Evolutionary conservation across 2,113 vertebrate genomes (phyloP).

Genomic region (Emydocephalus ijimae): DNA sequence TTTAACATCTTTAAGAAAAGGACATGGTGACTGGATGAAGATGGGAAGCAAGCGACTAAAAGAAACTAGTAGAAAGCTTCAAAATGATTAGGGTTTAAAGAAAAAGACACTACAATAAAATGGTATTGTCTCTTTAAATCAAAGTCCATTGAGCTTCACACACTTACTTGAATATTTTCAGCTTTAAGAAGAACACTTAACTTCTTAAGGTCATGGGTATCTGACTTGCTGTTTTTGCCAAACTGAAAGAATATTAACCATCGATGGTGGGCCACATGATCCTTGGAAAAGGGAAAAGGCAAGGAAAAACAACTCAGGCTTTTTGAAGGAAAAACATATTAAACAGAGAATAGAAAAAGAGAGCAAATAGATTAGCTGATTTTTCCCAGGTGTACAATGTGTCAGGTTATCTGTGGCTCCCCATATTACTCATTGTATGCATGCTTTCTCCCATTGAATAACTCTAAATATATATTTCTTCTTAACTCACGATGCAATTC

Average conservation of each 20-base stretch:
- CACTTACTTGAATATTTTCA: conserved; percentile 88
- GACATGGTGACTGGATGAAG: not conserved
- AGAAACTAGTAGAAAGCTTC: not conserved
- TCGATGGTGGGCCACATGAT: conserved; percentile 84
- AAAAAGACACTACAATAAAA: not conserved
- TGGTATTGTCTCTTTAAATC: not conserved
- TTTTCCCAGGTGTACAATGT: not conserved
- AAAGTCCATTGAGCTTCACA: not conserved
- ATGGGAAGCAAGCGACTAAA: not conserved
- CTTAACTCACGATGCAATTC: not conserved
- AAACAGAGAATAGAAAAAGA: not conserved
- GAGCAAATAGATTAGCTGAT: not conserved
- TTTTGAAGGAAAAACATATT: not conserved
- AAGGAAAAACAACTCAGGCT: not conserved
- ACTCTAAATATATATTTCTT: not conserved
- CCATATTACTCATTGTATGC: not conserved
- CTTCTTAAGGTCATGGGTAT: conserved; percentile 87
- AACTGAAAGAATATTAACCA: conserved; percentile 94
- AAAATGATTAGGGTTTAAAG: not conserved
- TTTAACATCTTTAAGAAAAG: not conserved
- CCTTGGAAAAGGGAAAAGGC: conserved; percentile 61
- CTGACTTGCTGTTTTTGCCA: conserved; percentile 68
- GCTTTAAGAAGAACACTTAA: conserved; percentile 82
- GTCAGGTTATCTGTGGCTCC: not conserved
- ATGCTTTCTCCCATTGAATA: not conserved